Evolutionary conservation across 1,140 invertebrate genomes (phyloP), one percentile per base, ranked within the genome.

Genomic region (Drepana arcuata): DNA sequence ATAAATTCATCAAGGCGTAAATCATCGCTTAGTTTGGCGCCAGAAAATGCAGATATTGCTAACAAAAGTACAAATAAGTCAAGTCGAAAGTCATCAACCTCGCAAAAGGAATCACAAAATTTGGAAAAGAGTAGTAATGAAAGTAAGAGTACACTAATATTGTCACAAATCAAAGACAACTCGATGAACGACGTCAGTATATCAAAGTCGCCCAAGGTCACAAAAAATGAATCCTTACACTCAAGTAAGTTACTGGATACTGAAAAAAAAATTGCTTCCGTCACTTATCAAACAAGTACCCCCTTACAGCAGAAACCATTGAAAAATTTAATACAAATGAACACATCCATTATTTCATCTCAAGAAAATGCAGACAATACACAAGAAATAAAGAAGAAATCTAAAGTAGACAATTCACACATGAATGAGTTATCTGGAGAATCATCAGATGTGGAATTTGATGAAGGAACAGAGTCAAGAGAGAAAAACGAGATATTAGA

Each of bases 131-230:
- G 45, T 41, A 41, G 27, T 25, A 62, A 54, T 32, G 63, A 66
- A 44, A 74, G 63, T 36, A 81, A 79, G 52, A 75, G 59, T 39
- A 72, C 69, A 13, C 34, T 77, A 9, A 58, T 75, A 39, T 40
- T 78, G 31, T 71, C 77, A 30, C 59, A 75, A 53, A 16, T 71
- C 16, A 73, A 74, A 59, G 61, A 77, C 38, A 18, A 44, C 5
- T 66, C 69, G 10, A 14, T 40, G 15, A 41, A 33, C 32, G 61
- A 64, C 44, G 34, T 34, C 18, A 63, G 53, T 21, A 56, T 42
- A 40, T 11, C 33, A n/a, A 57, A 64, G 34, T 63, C 56, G 3
- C 47, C 64, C 12, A 54, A 60, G 48, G 16, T 21, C 11, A 9
- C 30, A 34, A 55, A 34, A 26, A 41, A 46, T n/a, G 46, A 55